These are phyloP conservation scores for Uria aalge DNA, from an alignment of 2,113 vertebrate species.

Conservation along the genomic window DNA sequence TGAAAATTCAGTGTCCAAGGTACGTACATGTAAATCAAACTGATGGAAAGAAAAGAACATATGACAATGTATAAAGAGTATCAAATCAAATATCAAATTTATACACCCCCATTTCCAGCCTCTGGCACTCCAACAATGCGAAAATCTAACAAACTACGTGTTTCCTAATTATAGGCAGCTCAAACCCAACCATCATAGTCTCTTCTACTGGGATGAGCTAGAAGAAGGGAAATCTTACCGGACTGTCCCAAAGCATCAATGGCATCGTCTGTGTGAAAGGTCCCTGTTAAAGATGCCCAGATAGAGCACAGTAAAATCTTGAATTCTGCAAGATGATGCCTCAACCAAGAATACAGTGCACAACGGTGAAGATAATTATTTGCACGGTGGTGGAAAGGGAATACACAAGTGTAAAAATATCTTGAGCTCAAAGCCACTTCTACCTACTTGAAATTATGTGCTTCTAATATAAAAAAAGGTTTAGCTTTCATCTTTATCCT, in stretches of 20 bases:
- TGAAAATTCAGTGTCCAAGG: neutral
- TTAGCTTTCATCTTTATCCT: neutral
- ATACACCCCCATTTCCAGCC: accelerated
- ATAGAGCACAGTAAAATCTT: neutral
- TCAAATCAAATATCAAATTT: neutral
- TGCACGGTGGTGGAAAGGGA: neutral
- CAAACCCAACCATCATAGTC: neutral
- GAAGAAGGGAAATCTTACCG: neutral
- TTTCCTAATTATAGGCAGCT: neutral
- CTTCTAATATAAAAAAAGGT: neutral
- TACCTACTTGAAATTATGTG: neutral
- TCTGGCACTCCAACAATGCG: neutral
- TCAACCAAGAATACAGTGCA: neutral
- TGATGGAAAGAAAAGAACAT: neutral
- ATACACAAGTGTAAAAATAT: neutral
- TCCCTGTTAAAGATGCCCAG: neutral
- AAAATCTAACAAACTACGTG: neutral
- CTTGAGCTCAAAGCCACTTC: neutral
- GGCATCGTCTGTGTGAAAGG: neutral
- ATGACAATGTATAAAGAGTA: neutral
- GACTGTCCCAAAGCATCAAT: neutral
- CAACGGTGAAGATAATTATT: neutral
- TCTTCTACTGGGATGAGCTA: neutral
- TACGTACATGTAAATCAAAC: neutral
- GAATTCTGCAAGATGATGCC: neutral